These are phyloP conservation scores for Noctua fimbriata DNA, from an alignment of 2,888 invertebrate genomes.

Conservation along the genomic window DNA sequence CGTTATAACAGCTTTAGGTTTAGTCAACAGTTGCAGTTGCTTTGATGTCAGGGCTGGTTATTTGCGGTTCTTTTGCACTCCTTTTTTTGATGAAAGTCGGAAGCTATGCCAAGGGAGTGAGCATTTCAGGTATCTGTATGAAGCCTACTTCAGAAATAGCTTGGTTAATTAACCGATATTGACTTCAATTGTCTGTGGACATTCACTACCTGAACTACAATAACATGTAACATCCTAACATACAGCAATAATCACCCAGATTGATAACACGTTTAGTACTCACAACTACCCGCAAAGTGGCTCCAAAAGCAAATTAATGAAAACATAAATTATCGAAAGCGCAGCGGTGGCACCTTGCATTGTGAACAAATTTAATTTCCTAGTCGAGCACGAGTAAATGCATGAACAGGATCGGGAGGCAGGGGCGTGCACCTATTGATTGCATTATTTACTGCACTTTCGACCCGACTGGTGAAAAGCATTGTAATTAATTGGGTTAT, in stretches of 20 bases:
- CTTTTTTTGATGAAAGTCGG: not conserved
- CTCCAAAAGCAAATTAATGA: constrained; percentile 69
- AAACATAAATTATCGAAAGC: constrained; percentile 80
- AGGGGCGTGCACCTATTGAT: constrained; percentile 69
- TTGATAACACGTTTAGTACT: constrained; percentile 8
- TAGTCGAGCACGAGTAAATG: constrained; percentile 76
- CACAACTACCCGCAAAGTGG: constrained; percentile 51
- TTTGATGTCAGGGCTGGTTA: constrained; percentile 18
- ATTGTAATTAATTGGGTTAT: constrained; percentile 83
- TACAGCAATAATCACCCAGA: constrained; percentile 12
- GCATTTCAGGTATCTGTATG: not conserved
- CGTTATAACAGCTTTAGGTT: constrained; percentile 36
- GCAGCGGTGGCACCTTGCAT: constrained; percentile 75
- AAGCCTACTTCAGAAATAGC: not conserved
- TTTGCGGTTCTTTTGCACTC: not conserved
- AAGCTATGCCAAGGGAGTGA: not conserved
- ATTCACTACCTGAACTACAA: not conserved
- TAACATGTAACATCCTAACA: not conserved
- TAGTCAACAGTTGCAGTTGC: constrained; percentile 46
- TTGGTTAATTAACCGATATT: not conserved
- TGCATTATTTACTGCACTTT: constrained; percentile 83
- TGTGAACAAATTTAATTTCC: constrained; percentile 86
- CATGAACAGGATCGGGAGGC: constrained; percentile 68
- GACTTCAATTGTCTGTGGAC: not conserved
- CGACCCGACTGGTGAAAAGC: constrained; percentile 75